Percentiles rank a stretch among this genome's conserved stretches.
Evolutionary conservation across 1,140 invertebrate species (phyloP).

Genomic region (Zaprionus taronus): DNA sequence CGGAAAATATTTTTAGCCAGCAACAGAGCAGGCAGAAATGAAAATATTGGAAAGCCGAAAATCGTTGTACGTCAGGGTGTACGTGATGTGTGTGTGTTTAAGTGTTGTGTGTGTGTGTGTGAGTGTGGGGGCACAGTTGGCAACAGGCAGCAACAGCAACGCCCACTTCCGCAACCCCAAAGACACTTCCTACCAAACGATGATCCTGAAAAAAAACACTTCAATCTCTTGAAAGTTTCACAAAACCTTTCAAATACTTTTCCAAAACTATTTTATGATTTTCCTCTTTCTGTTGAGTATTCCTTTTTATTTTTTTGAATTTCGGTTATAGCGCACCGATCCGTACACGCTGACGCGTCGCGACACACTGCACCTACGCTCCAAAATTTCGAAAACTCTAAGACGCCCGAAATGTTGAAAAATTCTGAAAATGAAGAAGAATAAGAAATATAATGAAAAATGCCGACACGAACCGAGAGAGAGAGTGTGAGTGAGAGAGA

Average conservation of each 20-base stretch:
- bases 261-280: not conserved
- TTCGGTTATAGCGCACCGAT: conserved; percentile 51
- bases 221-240: not conserved
- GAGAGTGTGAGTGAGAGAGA: not conserved
- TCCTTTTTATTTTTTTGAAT: conserved; percentile 20
- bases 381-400: conserved; percentile 83
- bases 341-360: conserved; percentile 79
- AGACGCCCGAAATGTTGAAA: conserved; percentile 67
- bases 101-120: conserved; percentile 3
- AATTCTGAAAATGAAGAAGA: conserved; percentile 65
- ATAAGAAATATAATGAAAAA: conserved; percentile 38
- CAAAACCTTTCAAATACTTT: not conserved
- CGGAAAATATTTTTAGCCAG: conserved; percentile 78
- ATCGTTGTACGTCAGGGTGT: conserved; percentile 18
- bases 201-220: conserved; percentile 36
- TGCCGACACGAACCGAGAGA: conserved; percentile 43
- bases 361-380: conserved; percentile 84
- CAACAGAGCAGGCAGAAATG: conserved; percentile 57
- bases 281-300: conserved; percentile 14
- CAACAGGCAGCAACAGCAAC: conserved; percentile 54
- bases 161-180: conserved; percentile 58
- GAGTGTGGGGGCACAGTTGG: conserved; percentile 47
- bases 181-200: conserved; percentile 16
- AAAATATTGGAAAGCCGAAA: conserved; percentile 78
- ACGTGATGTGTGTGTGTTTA: conserved; percentile 1